Percentiles rank a stretch among this genome's conserved stretches.
Evolutionary conservation across 2,113 vertebrate genomes (phyloP).

Genomic region (Epinephelus fuscoguttatus): DNA sequence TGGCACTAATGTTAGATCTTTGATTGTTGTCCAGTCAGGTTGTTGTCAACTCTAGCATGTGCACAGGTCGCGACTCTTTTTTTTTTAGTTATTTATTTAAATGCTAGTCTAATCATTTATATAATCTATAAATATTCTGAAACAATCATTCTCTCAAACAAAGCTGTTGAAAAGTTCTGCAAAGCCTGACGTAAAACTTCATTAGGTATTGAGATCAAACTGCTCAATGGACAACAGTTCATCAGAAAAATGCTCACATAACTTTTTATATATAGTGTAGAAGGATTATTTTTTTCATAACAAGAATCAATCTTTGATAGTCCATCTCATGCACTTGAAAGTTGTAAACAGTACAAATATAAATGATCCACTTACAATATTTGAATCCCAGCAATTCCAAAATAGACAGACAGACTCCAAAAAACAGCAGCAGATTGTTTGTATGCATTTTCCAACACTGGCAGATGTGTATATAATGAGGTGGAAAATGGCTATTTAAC

Average conservation of each 20-base stretch:
- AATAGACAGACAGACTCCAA: slow-evolving; percentile 82
- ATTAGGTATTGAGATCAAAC: slow-evolving; percentile 58
- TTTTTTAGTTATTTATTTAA: slow-evolving; percentile 42
- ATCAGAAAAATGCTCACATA: slow-evolving; percentile 76
- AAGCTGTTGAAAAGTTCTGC: slow-evolving; percentile 73
- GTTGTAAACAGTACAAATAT: slow-evolving; percentile 86
- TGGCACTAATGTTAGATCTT: slow-evolving; percentile 79
- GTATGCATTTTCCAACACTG: slow-evolving; percentile 75
- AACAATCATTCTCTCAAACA: slow-evolving; percentile 78
- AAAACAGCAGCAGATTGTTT: slow-evolving; percentile 82
- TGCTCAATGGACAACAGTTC: slow-evolving; percentile 65
- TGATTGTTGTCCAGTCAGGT: slow-evolving; percentile 61
- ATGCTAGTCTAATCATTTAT: slow-evolving; percentile 61
- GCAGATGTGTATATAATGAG: slow-evolving; percentile 68
- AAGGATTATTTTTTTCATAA: slow-evolving; percentile 66
- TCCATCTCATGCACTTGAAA: slow-evolving; percentile 84
- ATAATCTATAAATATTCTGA: slow-evolving; percentile 75
- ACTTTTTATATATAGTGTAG: slow-evolving; percentile 59
- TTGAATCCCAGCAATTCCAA: slow-evolving; percentile 81
- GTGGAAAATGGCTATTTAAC: slow-evolving; percentile 78
- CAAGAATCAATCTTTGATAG: slow-evolving; percentile 71
- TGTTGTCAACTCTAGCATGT: slow-evolving; percentile 60
- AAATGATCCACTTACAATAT: slow-evolving; percentile 84
- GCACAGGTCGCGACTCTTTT: slow-evolving; percentile 49
- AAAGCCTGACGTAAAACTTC: slow-evolving; percentile 70